Percentiles rank a stretch among this genome's conserved stretches.
phyloP scores from a whole-genome alignment of 2,797 vertebrate genomes.

The Heterohyrax brucei region DNA sequence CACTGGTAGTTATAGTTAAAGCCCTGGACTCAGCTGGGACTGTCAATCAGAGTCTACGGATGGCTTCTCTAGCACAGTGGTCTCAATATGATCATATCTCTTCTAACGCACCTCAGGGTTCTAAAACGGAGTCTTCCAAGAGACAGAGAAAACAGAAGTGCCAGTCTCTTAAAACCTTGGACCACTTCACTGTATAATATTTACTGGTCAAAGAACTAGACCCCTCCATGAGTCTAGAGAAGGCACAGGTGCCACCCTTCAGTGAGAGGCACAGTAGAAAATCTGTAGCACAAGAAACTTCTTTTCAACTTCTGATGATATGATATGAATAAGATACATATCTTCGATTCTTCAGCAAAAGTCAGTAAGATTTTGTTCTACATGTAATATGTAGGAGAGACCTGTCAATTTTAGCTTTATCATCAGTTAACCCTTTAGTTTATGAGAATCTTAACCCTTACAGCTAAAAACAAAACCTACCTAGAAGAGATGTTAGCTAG shows the following conservation, averaged over 20 bases:
- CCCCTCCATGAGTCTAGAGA: background rate
- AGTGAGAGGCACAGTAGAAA: background rate
- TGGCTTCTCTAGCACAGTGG: background rate
- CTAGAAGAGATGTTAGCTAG: conserved; percentile 6
- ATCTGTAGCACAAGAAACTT: background rate
- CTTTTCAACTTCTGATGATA: conserved; percentile 21
- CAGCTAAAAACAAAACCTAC: conserved; percentile 2
- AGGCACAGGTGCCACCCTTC: background rate
- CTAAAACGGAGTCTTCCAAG: background rate
- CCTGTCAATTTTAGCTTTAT: conserved; percentile 35
- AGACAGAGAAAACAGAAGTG: background rate
- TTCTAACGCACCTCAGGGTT: background rate
- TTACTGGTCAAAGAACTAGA: conserved; percentile 8
- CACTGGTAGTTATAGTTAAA: background rate
- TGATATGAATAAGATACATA: conserved; percentile 45
- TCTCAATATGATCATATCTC: background rate
- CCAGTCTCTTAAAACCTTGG: background rate
- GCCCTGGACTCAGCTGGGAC: background rate
- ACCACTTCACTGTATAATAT: background rate
- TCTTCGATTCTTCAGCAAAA: conserved; percentile 47
- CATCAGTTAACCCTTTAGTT: background rate
- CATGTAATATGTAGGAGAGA: background rate
- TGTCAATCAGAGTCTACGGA: background rate
- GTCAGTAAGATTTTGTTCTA: background rate
- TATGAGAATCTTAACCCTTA: conserved; percentile 40